Percentiles rank a stretch among this genome's conserved stretches.
phyloP scores from a whole-genome alignment of 1,140 invertebrate genomes.

The Hesperophylax magnus region DNA sequence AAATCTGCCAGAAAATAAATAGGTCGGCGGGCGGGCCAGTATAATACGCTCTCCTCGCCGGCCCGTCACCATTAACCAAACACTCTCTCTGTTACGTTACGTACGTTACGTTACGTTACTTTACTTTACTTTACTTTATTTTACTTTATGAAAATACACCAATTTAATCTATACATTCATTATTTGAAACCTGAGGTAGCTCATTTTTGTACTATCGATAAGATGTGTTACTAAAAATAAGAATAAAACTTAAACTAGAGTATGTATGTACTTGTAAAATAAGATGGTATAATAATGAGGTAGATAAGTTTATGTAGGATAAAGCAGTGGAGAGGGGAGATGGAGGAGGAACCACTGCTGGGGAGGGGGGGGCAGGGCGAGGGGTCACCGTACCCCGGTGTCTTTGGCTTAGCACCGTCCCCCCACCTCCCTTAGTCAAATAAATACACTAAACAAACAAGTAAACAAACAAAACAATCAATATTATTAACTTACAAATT shows the following conservation, averaged over 20 bases:
- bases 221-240: slow-evolving; percentile 59
- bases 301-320: slow-evolving; percentile 67
- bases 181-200: slow-evolving; percentile 71
- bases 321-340: slow-evolving; percentile 62
- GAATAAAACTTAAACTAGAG: slow-evolving; percentile 58
- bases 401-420: slow-evolving; percentile 73
- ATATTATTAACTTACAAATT: slow-evolving; percentile 53
- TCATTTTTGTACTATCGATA: slow-evolving; percentile 69
- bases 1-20: slow-evolving; percentile 38
- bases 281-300: slow-evolving; percentile 62
- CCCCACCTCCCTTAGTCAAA: slow-evolving; percentile 47
- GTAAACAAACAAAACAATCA: slow-evolving; percentile 35
- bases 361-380: slow-evolving; percentile 67
- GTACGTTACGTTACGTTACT: too few relatives aligned
- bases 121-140: too few relatives aligned
- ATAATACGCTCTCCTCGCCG: slow-evolving; percentile 21
- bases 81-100: not conserved
- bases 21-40: slow-evolving; percentile 10
- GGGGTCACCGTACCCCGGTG: slow-evolving; percentile 71
- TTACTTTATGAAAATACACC: slow-evolving; percentile 32
- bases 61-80: not conserved
- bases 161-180: slow-evolving; percentile 56
- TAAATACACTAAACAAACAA: slow-evolving; percentile 51
- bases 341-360: slow-evolving; percentile 54
- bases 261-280: slow-evolving; percentile 57